Percentiles rank a stretch among this genome's conserved stretches.
These are phyloP conservation scores for Campylomormyrus numenius DNA, from an alignment of 2,113 vertebrate species.

Conservation along the genomic window DNA sequence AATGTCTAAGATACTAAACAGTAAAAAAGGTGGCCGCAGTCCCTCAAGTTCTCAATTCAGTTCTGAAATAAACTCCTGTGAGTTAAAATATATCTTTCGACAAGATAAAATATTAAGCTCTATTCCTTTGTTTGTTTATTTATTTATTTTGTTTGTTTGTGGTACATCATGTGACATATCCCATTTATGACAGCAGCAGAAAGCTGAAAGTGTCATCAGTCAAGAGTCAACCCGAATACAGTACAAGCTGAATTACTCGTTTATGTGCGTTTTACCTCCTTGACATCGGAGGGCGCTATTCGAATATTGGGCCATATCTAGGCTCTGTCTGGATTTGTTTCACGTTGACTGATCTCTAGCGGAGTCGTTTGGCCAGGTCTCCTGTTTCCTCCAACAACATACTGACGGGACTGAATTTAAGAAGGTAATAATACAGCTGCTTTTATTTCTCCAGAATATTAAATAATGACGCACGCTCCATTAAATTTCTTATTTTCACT, in stretches of 20 bases:
- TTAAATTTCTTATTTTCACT: background rate
- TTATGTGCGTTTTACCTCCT: background rate
- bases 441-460: background rate
- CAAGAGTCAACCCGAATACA: background rate
- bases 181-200: background rate
- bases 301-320: background rate
- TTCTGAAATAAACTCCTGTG: background rate
- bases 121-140: background rate
- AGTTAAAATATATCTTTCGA: background rate
- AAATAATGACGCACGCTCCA: background rate
- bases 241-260: background rate
- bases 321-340: background rate
- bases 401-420: conserved; percentile 1
- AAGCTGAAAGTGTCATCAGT: background rate
- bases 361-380: background rate
- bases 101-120: background rate
- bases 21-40: too few species aligned
- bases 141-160: background rate
- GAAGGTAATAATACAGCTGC: background rate
- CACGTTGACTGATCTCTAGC: background rate
- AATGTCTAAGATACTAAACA: too few species aligned
- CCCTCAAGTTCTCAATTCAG: background rate
- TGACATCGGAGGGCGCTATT: background rate
- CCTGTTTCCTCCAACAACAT: background rate
- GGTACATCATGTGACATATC: background rate